Evolutionary conservation across 2,113 vertebrate genomes (phyloP).

Genomic region (Phrynosoma platyrhinos): DNA sequence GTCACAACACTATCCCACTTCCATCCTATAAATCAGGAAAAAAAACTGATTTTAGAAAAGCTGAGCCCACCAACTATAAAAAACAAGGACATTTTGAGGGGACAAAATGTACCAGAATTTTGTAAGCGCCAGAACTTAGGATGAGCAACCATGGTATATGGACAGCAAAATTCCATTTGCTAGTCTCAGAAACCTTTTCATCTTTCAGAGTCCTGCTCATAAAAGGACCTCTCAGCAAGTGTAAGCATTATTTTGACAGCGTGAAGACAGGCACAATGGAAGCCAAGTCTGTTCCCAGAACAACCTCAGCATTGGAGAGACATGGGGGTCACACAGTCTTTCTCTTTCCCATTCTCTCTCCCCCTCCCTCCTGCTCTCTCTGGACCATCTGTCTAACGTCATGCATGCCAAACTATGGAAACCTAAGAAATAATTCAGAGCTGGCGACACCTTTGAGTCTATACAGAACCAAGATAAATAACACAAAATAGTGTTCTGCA

Average conservation of each 20-base stretch:
- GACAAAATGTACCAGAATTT: conserved; percentile 1
- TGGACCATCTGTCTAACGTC: accelerated
- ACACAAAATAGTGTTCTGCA: accelerated
- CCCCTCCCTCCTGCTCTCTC: too few species aligned
- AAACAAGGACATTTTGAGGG: background rate
- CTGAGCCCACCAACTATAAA: background rate
- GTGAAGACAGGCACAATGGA: accelerated
- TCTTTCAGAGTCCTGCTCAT: background rate
- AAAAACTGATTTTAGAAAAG: background rate
- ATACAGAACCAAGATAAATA: background rate
- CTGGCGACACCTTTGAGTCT: background rate
- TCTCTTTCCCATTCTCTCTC: background rate
- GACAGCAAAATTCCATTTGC: background rate
- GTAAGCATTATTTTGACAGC: background rate
- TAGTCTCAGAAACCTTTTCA: background rate
- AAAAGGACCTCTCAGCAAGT: background rate
- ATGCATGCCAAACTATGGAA: too few species aligned
- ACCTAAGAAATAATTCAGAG: background rate
- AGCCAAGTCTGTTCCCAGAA: background rate
- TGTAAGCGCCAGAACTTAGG: background rate
- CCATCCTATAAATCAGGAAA: too few species aligned
- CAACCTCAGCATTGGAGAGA: accelerated
- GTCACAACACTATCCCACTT: too few species aligned
- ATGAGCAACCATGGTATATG: background rate
- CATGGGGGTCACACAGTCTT: background rate